A percentile compares a stretch with the other conserved stretches of the same genome.
phyloP scores from a whole-genome alignment of 2,113 vertebrate species.

The Oryzias curvinotus region DNA sequence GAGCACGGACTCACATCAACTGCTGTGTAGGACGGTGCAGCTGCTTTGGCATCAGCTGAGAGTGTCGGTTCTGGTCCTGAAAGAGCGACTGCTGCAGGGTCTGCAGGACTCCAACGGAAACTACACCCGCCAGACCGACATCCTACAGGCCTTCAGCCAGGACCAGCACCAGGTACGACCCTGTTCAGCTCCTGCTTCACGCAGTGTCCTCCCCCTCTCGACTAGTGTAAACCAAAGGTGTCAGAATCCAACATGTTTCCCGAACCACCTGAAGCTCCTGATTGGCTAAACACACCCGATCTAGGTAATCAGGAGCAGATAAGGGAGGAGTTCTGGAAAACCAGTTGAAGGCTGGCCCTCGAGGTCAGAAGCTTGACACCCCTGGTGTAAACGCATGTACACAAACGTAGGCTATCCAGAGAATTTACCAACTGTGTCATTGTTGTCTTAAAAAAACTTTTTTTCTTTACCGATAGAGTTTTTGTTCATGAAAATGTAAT shows the following conservation, averaged over 20 bases:
- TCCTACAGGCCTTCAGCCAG: slow-evolving; percentile 94
- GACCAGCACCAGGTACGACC: slow-evolving; percentile 86
- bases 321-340: too few relatives aligned
- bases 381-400: background rate
- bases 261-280: too few relatives aligned
- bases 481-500: too few relatives aligned
- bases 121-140: slow-evolving; percentile 95
- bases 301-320: too few relatives aligned
- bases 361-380: too few relatives aligned
- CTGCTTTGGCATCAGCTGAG: slow-evolving; percentile 97
- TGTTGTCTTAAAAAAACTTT: background rate
- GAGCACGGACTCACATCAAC: background rate
- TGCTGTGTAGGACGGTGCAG: slow-evolving; percentile 76
- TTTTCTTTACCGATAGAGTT: background rate
- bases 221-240: too few relatives aligned
- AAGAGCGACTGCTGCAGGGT: slow-evolving; percentile 96
- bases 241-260: too few relatives aligned
- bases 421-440: background rate
- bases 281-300: too few relatives aligned
- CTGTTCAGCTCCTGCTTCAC: background rate
- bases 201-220: too few relatives aligned
- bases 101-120: slow-evolving; percentile 98
- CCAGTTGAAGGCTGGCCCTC: too few relatives aligned
- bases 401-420: background rate
- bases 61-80: slow-evolving; percentile 95